phyloP scores from a whole-genome alignment of 2,113 vertebrate genomes.

The Myotis lucifugus region DNA sequence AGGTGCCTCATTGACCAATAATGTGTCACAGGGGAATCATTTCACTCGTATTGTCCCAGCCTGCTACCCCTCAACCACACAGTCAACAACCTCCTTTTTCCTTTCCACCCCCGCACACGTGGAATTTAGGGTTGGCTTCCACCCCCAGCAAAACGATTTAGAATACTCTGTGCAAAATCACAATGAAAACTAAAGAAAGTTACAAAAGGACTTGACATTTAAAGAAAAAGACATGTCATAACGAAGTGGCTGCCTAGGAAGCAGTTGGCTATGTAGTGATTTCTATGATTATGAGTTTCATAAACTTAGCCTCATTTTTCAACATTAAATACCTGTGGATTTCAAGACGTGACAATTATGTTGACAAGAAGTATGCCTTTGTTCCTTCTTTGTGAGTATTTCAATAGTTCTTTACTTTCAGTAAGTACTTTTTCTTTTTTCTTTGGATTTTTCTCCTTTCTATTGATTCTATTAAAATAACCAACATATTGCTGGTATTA shows the following conservation, averaged over 20 bases:
- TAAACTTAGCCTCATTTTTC: not conserved
- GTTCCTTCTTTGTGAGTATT: not conserved
- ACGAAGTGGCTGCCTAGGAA: not conserved
- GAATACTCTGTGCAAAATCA: not conserved
- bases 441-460: not conserved
- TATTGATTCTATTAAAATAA: not conserved
- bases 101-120: not conserved
- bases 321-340: not conserved
- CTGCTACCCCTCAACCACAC: not conserved
- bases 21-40: not conserved
- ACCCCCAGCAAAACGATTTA: not conserved
- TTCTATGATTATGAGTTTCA: constrained; percentile 36
- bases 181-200: not conserved
- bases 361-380: not conserved
- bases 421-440: not conserved
- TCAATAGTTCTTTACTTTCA: constrained; percentile 4
- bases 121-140: not conserved
- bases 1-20: not conserved
- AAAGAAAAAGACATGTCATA: not conserved
- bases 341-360: not conserved
- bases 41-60: not conserved
- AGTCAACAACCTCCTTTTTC: not conserved
- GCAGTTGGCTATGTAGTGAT: not conserved
- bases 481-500: not conserved
- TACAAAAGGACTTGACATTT: not conserved